A percentile compares a stretch with the other conserved stretches of the same genome.
phyloP scores from a whole-genome alignment of 2,888 invertebrate species.

The Leptothorax acervorum region DNA sequence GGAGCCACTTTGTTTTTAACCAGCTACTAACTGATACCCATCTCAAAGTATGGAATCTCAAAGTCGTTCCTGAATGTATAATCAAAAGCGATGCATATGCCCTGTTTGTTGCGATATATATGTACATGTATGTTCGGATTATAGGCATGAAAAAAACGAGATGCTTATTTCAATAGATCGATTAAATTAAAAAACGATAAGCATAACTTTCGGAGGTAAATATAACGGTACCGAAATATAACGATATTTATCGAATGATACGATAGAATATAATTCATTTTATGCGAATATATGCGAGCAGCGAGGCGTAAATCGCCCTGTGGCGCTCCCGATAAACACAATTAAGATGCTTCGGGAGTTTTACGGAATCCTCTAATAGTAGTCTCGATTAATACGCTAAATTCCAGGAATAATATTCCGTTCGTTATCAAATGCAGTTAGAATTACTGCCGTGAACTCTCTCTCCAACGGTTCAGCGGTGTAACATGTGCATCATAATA shows the following conservation, averaged over 20 bases:
- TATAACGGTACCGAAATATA: slow-evolving; percentile 22
- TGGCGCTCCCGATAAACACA: slow-evolving; percentile 35
- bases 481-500: slow-evolving; percentile 1
- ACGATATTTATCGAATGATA: slow-evolving; percentile 30
- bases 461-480: background rate
- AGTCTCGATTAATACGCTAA: slow-evolving; percentile 31
- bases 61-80: background rate
- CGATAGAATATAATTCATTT: slow-evolving; percentile 14
- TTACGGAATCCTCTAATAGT: slow-evolving; percentile 11
- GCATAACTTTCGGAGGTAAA: background rate
- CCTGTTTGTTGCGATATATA: background rate
- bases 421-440: slow-evolving; percentile 5
- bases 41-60: background rate
- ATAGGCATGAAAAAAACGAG: background rate
- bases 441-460: slow-evolving; percentile 27
- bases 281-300: slow-evolving; percentile 30
- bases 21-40: background rate
- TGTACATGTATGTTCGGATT: background rate
- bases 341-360: slow-evolving; percentile 37
- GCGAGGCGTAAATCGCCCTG: slow-evolving; percentile 44
- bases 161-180: background rate
- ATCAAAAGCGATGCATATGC: background rate
- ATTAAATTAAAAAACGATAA: background rate
- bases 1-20: background rate
- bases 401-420: slow-evolving; percentile 31